Base-by-base conservation (phyloP, 2,888 invertebrate species). In the Sinotaia quadrata region DNA sequence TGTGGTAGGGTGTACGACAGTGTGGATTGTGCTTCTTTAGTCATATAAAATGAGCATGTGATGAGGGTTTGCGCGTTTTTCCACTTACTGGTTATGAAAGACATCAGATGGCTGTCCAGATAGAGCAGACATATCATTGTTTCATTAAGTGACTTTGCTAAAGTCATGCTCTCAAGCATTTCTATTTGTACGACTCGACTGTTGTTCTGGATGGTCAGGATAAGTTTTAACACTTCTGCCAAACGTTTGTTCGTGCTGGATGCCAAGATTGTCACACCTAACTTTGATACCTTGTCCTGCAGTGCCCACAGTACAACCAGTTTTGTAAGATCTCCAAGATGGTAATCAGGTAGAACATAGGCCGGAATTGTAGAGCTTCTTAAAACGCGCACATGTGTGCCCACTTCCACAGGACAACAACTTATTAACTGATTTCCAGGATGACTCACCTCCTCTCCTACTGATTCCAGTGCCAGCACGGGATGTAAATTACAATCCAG, bases 281-380 rank as follows among this genome's bases (percentile, higher is more conserved):
- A 1, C 5, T 24, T 7, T 10, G 37, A 36, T 21, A 60, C n/a
- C 36, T 47, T 15, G 18, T 27, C 47, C 15, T 67, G 57, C 8
- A 71, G 41, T 4, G 34, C 56, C 34, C 56, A 71, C 21, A 71
- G 29, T 2, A 62, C 33, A 10, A 71, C 67, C 21, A 71, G 41
- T 57, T 67, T 61, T 8, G 67, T 62, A n/a, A 71, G 59, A 33
- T 71, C 68, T 2, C 71, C 71, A 10, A 33, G 44, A 12, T 51
- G 59, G 36, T 71, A 71, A n/a, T 67, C 67, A 4, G 63, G 37
- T 47, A 71, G 24, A n/a, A 63, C 18, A 37, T 51, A 51, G 4
- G 51, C 37, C 1, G 24, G 37, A 5, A 71, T 7, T 0, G 60
- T 54, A 12, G 65, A 54, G 2, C 15, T 33, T 0, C 24, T 4